A percentile compares a stretch with the other conserved stretches of the same genome.
Conservation (phyloP, 2,888 invertebrate genomes). For the Lycaena phlaeas region DNA sequence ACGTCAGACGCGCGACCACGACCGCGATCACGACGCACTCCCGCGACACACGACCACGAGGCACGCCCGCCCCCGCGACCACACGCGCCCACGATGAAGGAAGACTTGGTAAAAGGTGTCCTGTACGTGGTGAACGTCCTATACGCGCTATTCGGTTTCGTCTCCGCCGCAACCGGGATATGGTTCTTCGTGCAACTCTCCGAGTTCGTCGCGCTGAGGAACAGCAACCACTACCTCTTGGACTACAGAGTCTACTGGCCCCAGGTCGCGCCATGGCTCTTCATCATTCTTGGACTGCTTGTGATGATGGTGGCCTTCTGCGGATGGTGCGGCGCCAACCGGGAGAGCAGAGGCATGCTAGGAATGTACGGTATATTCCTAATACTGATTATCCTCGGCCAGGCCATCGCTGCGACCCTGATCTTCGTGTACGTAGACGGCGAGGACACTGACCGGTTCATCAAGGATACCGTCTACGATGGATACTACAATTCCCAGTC, state of each 20-base stretch:
- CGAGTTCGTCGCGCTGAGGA: slow-evolving; percentile 55
- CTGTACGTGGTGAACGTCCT: slow-evolving; percentile 56
- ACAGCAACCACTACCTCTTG: slow-evolving; percentile 58
- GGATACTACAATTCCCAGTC: slow-evolving; percentile 63
- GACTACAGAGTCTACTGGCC: slow-evolving; percentile 67
- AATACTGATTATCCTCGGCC: slow-evolving; percentile 45
- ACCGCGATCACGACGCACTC: too few relatives aligned
- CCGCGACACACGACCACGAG: too few relatives aligned
- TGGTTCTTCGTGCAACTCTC: slow-evolving; percentile 65
- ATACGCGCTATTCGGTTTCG: slow-evolving; percentile 57
- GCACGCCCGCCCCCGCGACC: too few relatives aligned
- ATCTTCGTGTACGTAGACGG: slow-evolving; percentile 65
- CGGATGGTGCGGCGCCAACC: slow-evolving; percentile 56
- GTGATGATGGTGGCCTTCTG: slow-evolving; percentile 58
- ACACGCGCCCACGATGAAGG: too few relatives aligned
- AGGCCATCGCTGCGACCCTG: slow-evolving; percentile 49
- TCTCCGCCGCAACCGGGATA: slow-evolving; percentile 56
- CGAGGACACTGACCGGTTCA: slow-evolving; percentile 57
- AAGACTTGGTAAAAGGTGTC: slow-evolving; percentile 52
- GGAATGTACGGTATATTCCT: slow-evolving; percentile 54
- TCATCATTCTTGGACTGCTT: slow-evolving; percentile 51
- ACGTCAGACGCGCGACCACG: slow-evolving; percentile 43
- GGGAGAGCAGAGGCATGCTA: slow-evolving; percentile 52
- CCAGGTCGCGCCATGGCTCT: slow-evolving; percentile 65
- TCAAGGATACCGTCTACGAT: slow-evolving; percentile 64